phyloP scores from a whole-genome alignment of 2,113 vertebrate genomes.

The Psettodes erumei region DNA sequence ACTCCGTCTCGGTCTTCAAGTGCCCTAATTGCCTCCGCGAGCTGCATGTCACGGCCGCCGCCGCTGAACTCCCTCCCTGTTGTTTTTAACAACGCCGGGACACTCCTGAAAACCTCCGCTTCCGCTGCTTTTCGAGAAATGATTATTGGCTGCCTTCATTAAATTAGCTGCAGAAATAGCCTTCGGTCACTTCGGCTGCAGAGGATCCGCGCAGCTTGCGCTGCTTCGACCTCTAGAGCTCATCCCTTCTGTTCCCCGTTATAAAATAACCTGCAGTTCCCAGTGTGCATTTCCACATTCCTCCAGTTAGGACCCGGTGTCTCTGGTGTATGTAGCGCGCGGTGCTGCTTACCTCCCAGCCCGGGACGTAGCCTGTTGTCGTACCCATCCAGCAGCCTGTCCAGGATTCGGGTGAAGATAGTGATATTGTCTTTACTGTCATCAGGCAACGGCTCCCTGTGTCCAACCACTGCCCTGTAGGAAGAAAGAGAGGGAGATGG shows the following conservation, averaged over 20 bases:
- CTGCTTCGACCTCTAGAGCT: not conserved
- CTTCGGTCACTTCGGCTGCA: not conserved
- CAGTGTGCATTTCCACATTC: not conserved
- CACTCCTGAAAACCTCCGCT: too few species aligned
- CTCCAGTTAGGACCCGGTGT: not conserved
- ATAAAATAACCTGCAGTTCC: not conserved
- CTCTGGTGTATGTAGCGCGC: not conserved
- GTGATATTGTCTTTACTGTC: constrained; percentile 98
- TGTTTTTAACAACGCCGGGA: not conserved
- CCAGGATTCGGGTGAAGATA: constrained; percentile 96
- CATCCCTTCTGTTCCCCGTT: not conserved
- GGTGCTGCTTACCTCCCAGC: constrained; percentile 79
- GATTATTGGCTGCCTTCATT: not conserved
- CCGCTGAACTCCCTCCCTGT: not conserved
- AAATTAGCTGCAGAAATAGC: not conserved
- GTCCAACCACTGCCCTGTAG: constrained; percentile 82
- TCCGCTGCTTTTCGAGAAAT: too few species aligned
- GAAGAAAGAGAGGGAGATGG: constrained; percentile 19
- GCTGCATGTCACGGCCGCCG: not conserved
- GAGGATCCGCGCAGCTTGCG: not conserved
- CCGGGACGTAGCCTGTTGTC: constrained; percentile 97
- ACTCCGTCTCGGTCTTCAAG: too few species aligned
- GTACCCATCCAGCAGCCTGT: constrained; percentile 95
- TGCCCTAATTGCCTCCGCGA: not conserved
- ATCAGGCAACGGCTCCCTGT: constrained; percentile 85